Conservation (phyloP, 2,888 invertebrate species). For the Pammene fasciana region DNA sequence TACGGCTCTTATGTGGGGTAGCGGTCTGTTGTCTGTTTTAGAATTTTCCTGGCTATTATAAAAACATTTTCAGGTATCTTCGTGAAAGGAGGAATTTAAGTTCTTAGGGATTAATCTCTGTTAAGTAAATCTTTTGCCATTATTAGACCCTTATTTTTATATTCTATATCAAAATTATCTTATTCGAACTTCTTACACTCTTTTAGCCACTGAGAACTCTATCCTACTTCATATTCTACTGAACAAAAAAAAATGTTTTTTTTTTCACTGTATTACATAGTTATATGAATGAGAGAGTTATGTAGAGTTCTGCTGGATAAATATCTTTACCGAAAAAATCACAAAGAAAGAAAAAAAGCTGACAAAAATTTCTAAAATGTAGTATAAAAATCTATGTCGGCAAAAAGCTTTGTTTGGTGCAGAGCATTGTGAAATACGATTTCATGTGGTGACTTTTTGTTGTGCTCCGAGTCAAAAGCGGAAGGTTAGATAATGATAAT, state of each 20-base stretch:
- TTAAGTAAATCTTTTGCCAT: too few relatives aligned
- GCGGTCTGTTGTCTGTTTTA: not conserved
- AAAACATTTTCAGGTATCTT: not conserved
- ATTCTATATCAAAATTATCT: too few relatives aligned
- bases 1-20: too few relatives aligned
- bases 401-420: conserved; percentile 51
- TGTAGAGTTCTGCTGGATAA: conserved; percentile 8
- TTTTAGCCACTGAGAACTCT: too few relatives aligned
- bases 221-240: too few relatives aligned
- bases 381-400: too few relatives aligned
- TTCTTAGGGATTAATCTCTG: not conserved
- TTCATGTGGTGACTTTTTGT: conserved; percentile 53
- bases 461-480: conserved; percentile 40
- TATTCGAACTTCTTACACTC: too few relatives aligned
- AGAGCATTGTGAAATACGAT: conserved; percentile 53
- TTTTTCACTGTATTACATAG: too few relatives aligned
- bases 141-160: too few relatives aligned
- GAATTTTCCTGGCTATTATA: conserved; percentile 5
- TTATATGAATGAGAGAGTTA: too few relatives aligned
- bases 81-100: not conserved
- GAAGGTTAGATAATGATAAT: not conserved
- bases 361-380: too few relatives aligned
- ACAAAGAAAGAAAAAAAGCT: conserved; percentile 45
- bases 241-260: too few relatives aligned
- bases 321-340: conserved; percentile 42